phyloP scores from a whole-genome alignment of 1,140 invertebrate species.

The Drosophila hydei region DNA sequence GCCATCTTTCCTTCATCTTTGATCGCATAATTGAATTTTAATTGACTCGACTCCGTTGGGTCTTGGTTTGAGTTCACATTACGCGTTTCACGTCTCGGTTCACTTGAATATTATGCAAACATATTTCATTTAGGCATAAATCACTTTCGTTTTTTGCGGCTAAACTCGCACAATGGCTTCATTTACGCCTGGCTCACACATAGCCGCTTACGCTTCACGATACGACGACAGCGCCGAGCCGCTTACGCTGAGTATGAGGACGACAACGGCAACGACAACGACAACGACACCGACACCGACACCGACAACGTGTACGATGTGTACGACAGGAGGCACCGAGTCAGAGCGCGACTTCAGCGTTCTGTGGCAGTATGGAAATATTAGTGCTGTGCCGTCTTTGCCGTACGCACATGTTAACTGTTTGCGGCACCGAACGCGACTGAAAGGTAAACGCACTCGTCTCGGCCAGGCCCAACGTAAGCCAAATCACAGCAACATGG shows the following conservation, averaged over 20 bases:
- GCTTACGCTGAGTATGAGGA: constrained; percentile 7
- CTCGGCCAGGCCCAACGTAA: constrained; percentile 47
- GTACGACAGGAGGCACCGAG: constrained; percentile 15
- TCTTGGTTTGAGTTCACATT: constrained; percentile 12
- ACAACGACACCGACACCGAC: constrained; percentile 12
- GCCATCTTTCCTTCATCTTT: constrained; percentile 74
- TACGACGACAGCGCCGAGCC: constrained; percentile 22
- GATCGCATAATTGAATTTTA: constrained; percentile 78
- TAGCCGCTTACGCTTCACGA: constrained; percentile 33
- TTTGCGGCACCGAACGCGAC: constrained; percentile 81
- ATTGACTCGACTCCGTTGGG: constrained; percentile 56
- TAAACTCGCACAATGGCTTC: constrained; percentile 68
- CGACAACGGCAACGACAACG: constrained; percentile 41
- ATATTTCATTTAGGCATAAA: constrained; percentile 76
- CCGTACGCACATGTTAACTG: constrained; percentile 76
- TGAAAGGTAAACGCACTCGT: constrained; percentile 83
- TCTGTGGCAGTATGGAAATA: constrained; percentile 22
- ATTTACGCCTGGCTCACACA: constrained; percentile 56
- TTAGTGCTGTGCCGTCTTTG: constrained; percentile 30
- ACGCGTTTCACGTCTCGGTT: constrained; percentile 20
- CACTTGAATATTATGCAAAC: constrained; percentile 54
- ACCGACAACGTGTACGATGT: constrained; percentile 21
- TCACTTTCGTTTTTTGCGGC: constrained; percentile 74
- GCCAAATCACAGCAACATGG: constrained; percentile 73
- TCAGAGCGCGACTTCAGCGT: constrained; percentile 33